A percentile compares a stretch with the other conserved stretches of the same genome.
Conservation (phyloP, 2,797 vertebrate genomes). For the Carcharodon carcharias region DNA sequence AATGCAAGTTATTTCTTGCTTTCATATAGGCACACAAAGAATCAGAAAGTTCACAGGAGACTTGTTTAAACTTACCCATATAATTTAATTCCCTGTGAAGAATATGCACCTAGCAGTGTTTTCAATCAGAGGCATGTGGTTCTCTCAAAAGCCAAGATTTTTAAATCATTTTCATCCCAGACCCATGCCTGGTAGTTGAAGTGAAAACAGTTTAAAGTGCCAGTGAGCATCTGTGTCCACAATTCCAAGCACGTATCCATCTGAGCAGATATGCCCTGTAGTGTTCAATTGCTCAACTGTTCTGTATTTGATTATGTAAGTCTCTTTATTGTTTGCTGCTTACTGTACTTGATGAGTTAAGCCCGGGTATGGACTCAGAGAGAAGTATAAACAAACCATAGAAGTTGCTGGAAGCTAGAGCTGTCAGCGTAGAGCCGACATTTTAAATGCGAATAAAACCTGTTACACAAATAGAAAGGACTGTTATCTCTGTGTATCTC, state of each 20-base stretch:
- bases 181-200: neutral
- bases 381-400: neutral
- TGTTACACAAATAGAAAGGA: too few relatives aligned
- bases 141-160: neutral
- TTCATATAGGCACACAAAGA: neutral
- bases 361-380: neutral
- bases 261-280: neutral
- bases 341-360: neutral
- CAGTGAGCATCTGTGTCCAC: neutral
- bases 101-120: neutral
- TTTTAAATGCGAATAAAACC: too few relatives aligned
- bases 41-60: neutral
- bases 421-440: too few relatives aligned
- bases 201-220: neutral
- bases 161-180: neutral
- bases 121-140: neutral
- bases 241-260: neutral
- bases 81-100: neutral
- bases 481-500: too few relatives aligned
- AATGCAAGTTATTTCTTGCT: neutral
- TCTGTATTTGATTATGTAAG: neutral
- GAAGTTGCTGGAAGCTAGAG: too few relatives aligned
- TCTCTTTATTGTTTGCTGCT: neutral
- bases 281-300: neutral
- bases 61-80: neutral